Percentiles rank a stretch among this genome's conserved stretches.
Conservation (phyloP, 2,113 vertebrate species). For the Limnothrissa miodon region DNA sequence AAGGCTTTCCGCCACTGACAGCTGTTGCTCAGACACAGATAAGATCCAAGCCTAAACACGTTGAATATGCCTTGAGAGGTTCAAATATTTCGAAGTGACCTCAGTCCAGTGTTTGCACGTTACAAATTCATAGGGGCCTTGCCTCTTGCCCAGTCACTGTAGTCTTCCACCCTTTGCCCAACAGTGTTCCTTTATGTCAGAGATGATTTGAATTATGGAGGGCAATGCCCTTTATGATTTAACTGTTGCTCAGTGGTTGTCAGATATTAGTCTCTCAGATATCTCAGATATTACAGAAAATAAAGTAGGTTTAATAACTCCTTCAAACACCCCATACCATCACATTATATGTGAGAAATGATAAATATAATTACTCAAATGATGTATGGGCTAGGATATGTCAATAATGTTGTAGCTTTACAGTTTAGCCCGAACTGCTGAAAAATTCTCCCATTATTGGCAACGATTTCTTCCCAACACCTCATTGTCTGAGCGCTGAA, state of each 20-base stretch:
- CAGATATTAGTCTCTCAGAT: no score
- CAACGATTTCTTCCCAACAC: neutral
- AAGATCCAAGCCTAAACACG: neutral
- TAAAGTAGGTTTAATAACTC: neutral
- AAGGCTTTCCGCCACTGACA: neutral
- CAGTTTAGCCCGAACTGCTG: neutral
- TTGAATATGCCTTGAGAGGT: neutral
- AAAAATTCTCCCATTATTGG: neutral
- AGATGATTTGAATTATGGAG: neutral
- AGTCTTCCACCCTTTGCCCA: neutral
- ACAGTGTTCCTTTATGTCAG: neutral
- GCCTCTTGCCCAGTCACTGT: neutral
- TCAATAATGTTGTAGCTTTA: neutral
- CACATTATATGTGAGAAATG: neutral
- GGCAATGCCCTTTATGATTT: neutral
- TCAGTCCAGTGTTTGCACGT: neutral
- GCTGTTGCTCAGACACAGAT: neutral
- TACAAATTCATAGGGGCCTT: neutral
- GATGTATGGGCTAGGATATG: neutral
- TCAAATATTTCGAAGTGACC: neutral
- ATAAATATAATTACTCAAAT: neutral
- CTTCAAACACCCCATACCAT: neutral
- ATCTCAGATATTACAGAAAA: neutral
- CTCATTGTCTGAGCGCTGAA: neutral
- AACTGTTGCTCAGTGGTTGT: neutral